Percentiles rank a stretch among this genome's conserved stretches.
Evolutionary conservation across 2,888 invertebrate species (phyloP).

Genomic region (Troides oblongomaculatus): DNA sequence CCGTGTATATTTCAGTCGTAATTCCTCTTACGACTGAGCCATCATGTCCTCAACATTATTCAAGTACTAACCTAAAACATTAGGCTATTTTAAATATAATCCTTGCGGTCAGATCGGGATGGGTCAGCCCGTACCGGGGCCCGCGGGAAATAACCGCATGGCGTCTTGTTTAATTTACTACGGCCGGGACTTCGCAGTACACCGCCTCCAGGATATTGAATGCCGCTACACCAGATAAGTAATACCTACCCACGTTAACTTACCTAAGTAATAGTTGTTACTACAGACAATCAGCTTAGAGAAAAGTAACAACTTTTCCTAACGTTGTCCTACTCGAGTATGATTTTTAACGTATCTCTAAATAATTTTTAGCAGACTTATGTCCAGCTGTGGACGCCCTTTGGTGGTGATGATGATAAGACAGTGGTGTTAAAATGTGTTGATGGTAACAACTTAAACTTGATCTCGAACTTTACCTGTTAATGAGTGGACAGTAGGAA

Average conservation of each 20-base stretch:
- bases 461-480: too few relatives aligned
- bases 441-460: too few relatives aligned
- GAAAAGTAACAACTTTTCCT: too few relatives aligned
- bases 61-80: slow-evolving; percentile 9
- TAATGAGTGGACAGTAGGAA: neutral
- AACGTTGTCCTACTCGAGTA: too few relatives aligned
- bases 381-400: too few relatives aligned
- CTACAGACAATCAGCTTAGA: neutral
- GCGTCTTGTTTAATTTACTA: slow-evolving; percentile 62
- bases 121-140: slow-evolving; percentile 31
- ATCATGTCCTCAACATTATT: neutral
- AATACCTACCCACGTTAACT: slow-evolving; percentile 6
- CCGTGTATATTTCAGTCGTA: neutral
- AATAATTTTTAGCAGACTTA: too few relatives aligned
- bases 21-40: neutral
- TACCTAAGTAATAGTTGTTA: slow-evolving; percentile 4
- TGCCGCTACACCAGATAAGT: slow-evolving; percentile 15
- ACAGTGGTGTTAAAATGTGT: neutral
- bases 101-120: slow-evolving; percentile 26
- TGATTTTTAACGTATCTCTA: too few relatives aligned
- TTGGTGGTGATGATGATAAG: neutral
- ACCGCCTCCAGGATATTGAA: slow-evolving; percentile 40
- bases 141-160: slow-evolving; percentile 61
- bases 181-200: slow-evolving; percentile 37
- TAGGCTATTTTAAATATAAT: slow-evolving; percentile 26